These are phyloP conservation scores for Pangasius krempfi DNA, from an alignment of 2,797 vertebrate genomes.

Conservation along the genomic window DNA sequence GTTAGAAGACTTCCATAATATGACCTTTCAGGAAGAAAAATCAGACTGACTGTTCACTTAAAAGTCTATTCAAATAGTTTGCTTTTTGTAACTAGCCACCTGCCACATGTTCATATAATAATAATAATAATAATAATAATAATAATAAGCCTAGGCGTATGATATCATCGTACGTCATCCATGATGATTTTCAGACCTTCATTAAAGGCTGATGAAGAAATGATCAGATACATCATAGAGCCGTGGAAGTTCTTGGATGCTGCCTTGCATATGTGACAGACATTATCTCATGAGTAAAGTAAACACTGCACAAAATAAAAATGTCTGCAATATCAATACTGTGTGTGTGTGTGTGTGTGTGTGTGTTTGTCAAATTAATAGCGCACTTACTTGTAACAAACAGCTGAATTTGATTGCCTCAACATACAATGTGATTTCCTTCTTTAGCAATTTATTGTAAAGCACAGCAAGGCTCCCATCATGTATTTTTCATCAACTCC, in stretches of 20 bases:
- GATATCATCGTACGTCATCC: background rate
- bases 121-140: background rate
- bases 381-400: background rate
- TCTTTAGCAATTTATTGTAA: background rate
- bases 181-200: background rate
- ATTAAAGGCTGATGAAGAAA: background rate
- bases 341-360: background rate
- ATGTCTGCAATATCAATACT: background rate
- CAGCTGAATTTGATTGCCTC: background rate
- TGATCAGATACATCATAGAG: background rate
- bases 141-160: background rate
- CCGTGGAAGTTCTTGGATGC: background rate
- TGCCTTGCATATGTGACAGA: background rate
- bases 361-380: background rate
- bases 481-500: background rate
- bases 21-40: no score
- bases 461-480: background rate
- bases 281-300: background rate
- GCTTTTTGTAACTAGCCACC: background rate
- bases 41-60: background rate
- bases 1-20: background rate
- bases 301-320: background rate
- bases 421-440: background rate
- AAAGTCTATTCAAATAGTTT: background rate
- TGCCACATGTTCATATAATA: background rate